These are phyloP conservation scores for Caenorhabditis plicata DNA, from an alignment of 2,888 invertebrate species.

Conservation along the genomic window DNA sequence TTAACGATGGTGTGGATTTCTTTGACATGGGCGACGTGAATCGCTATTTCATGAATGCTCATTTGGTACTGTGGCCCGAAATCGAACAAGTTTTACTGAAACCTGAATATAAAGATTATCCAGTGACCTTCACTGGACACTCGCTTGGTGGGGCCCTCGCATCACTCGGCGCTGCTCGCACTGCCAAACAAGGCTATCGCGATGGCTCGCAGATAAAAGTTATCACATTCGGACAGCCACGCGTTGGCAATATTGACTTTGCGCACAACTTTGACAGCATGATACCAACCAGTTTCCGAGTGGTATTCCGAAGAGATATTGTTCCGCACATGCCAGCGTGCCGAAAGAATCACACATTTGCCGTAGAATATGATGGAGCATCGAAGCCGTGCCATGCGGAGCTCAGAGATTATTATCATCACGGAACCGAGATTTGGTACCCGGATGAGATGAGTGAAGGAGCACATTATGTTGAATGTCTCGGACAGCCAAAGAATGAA, in stretches of 20 bases:
- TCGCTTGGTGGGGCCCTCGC: constrained; percentile 63
- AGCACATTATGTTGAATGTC: constrained; percentile 49
- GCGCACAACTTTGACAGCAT: constrained; percentile 51
- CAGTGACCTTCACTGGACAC: constrained; percentile 59
- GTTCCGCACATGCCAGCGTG: constrained; percentile 63
- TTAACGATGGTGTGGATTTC: constrained; percentile 51
- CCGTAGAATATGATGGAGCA: constrained; percentile 29
- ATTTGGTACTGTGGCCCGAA: constrained; percentile 54
- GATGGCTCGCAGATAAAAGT: constrained; percentile 37
- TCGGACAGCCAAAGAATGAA: constrained; percentile 54
- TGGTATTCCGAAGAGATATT: constrained; percentile 59
- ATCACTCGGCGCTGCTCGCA: constrained; percentile 54
- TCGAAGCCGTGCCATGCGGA: constrained; percentile 37
- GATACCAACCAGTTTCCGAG: constrained; percentile 52
- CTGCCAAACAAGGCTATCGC: constrained; percentile 46
- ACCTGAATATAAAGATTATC: constrained; percentile 46
- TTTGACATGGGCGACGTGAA: constrained; percentile 59
- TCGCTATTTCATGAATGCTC: constrained; percentile 57
- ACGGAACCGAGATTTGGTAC: constrained; percentile 57
- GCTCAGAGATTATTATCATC: constrained; percentile 48
- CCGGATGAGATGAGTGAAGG: constrained; percentile 49
- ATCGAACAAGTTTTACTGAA: constrained; percentile 46
- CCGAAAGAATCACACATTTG: constrained; percentile 38
- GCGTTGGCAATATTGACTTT: constrained; percentile 54
- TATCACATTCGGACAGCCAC: constrained; percentile 60